These are phyloP conservation scores for Lycodopsis pacificus DNA, from an alignment of 2,797 vertebrate species.

Conservation along the genomic window DNA sequence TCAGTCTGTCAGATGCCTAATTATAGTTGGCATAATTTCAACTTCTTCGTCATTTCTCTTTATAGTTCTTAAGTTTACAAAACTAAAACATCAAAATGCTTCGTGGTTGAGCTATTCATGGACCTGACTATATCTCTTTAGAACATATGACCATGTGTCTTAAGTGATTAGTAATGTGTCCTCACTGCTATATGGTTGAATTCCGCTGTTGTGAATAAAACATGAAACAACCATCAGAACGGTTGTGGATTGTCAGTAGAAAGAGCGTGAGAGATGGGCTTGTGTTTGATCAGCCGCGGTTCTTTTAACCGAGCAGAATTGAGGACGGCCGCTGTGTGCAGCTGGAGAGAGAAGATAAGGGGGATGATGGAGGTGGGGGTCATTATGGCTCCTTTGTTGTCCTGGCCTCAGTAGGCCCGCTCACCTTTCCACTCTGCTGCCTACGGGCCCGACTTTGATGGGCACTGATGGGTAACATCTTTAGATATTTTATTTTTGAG, in stretches of 20 bases:
- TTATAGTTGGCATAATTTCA: background rate
- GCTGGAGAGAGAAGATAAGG: constrained; percentile 72
- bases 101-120: background rate
- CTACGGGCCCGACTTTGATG: constrained; percentile 36
- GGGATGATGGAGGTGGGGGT: background rate
- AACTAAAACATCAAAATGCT: background rate
- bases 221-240: constrained; percentile 30
- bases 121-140: background rate
- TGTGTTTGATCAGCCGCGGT: constrained; percentile 53
- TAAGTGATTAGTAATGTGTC: constrained; percentile 11
- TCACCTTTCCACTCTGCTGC: constrained; percentile 50
- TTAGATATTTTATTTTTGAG: constrained; percentile 23
- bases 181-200: constrained; percentile 21
- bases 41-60: background rate
- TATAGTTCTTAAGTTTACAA: background rate
- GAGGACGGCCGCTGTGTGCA: constrained; percentile 42
- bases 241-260: constrained; percentile 18
- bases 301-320: constrained; percentile 54
- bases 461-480: constrained; percentile 39
- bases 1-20: background rate
- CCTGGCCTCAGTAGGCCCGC: constrained; percentile 29
- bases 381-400: constrained; percentile 67
- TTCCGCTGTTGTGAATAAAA: constrained; percentile 38
- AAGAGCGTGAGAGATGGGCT: background rate
- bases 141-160: background rate